Conservation (phyloP, 2,113 vertebrate genomes). For the Acrocephalus kingi region DNA sequence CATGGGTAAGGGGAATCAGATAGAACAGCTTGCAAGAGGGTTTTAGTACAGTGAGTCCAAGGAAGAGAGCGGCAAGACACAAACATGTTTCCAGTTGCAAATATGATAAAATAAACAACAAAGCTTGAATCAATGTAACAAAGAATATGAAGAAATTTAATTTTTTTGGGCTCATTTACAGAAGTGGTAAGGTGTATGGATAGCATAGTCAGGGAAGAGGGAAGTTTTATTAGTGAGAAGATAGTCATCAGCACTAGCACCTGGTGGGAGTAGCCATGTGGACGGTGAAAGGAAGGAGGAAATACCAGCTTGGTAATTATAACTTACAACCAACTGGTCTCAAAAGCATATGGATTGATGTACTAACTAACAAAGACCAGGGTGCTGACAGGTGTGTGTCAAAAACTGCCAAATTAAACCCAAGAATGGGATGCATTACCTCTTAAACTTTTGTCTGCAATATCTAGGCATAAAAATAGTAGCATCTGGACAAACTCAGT, state of each 20-base stretch:
- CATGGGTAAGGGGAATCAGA: not conserved
- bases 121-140: not conserved
- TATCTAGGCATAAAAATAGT: slow-evolving; percentile 11
- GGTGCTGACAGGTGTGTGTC: not conserved
- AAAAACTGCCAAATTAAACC: not conserved
- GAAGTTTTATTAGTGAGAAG: not conserved
- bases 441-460: not conserved
- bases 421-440: not conserved
- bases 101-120: not conserved
- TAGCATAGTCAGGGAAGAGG: not conserved
- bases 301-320: not conserved
- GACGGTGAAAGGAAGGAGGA: not conserved
- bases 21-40: not conserved
- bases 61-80: not conserved
- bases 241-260: not conserved
- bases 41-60: not conserved
- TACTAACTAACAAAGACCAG: not conserved
- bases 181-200: not conserved
- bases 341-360: not conserved
- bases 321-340: not conserved
- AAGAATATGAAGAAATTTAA: not conserved
- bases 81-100: not conserved
- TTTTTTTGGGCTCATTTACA: not conserved
- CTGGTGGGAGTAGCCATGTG: not conserved
- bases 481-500: slow-evolving; percentile 1